A percentile compares a stretch with the other conserved stretches of the same genome.
Conservation (phyloP, 2,888 invertebrate genomes). For the Ommatoiulus sabulosus region DNA sequence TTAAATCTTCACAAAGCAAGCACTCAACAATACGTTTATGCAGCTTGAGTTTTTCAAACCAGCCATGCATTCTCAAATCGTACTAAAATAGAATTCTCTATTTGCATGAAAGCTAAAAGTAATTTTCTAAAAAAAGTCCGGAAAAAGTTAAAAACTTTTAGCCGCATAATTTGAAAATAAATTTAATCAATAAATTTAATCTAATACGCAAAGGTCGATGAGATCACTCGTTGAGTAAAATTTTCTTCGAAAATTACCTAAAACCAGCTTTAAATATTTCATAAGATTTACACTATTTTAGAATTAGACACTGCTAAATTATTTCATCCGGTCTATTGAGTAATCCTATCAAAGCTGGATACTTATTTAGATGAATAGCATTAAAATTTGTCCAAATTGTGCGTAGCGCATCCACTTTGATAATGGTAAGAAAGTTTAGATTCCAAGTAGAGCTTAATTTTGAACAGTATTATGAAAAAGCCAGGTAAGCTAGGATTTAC, state of each 20-base stretch:
- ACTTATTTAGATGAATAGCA: background rate
- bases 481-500: background rate
- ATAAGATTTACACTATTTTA: background rate
- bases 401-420: too few relatives aligned
- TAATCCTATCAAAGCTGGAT: background rate
- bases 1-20: background rate
- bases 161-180: too few relatives aligned
- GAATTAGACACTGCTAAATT: background rate
- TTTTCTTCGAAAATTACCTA: background rate
- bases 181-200: too few relatives aligned
- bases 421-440: background rate
- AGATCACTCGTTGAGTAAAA: too few relatives aligned
- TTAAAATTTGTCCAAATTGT: background rate
- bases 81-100: too few relatives aligned
- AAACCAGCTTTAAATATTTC: background rate
- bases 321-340: background rate
- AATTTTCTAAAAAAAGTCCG: too few relatives aligned
- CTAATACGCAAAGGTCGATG: too few relatives aligned
- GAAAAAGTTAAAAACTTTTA: too few relatives aligned
- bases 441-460: background rate
- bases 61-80: too few relatives aligned
- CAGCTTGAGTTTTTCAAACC: too few relatives aligned
- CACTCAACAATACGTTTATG: background rate
- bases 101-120: too few relatives aligned
- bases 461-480: background rate